These are phyloP conservation scores for Paratilapia polleni DNA, from an alignment of 2,113 vertebrate species.

Conservation along the genomic window DNA sequence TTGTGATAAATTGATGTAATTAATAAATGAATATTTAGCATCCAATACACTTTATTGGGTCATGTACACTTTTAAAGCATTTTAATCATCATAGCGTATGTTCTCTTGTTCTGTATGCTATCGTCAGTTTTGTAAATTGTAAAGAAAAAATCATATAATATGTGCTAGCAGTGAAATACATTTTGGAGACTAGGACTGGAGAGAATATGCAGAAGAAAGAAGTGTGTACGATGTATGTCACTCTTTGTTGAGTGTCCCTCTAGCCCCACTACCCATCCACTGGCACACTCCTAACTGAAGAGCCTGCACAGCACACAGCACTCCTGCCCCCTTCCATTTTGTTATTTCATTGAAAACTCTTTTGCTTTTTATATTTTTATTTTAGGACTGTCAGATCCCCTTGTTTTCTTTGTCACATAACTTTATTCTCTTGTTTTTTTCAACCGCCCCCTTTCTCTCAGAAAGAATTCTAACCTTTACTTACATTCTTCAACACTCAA, in stretches of 20 bases:
- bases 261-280: background rate
- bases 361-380: slow-evolving; percentile 9
- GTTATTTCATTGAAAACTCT: background rate
- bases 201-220: background rate
- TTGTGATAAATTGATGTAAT: background rate
- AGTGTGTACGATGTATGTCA: slow-evolving; percentile 38
- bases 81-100: no score
- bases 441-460: background rate
- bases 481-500: slow-evolving; percentile 4
- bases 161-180: background rate
- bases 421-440: background rate
- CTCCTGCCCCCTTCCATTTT: slow-evolving; percentile 30
- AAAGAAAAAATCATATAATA: background rate
- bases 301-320: background rate
- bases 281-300: slow-evolving; percentile 10
- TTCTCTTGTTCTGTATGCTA: no score
- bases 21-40: background rate
- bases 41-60: no score
- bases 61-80: no score
- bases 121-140: no score
- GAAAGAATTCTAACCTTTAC: background rate
- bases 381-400: background rate
- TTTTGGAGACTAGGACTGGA: background rate
- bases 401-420: slow-evolving; percentile 7
- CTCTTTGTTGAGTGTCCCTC: slow-evolving; percentile 5